Percentiles rank a stretch among this genome's conserved stretches.
phyloP scores from a whole-genome alignment of 2,113 vertebrate species.

The Cebus imitator region DNA sequence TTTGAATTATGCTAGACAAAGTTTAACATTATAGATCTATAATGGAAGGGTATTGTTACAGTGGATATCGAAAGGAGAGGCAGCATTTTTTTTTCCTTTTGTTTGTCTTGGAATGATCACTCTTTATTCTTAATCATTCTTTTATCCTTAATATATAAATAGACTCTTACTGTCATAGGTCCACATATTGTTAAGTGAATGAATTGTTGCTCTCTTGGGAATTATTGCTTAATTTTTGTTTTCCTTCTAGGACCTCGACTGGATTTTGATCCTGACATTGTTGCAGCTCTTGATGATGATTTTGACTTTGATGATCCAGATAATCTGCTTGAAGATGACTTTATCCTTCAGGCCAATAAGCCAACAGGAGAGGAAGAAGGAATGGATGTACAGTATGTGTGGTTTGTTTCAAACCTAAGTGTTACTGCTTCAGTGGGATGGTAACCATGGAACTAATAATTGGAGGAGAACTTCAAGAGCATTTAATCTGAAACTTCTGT shows the following conservation, averaged over 20 bases:
- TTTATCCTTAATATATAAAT: not conserved
- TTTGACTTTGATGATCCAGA: slow-evolving; percentile 96
- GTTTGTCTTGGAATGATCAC: not conserved
- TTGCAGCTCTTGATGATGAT: slow-evolving; percentile 97
- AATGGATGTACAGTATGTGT: slow-evolving; percentile 71
- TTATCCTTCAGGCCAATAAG: slow-evolving; percentile 91
- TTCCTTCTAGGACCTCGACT: slow-evolving; percentile 89
- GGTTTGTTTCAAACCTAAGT: not conserved
- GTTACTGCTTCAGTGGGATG: not conserved
- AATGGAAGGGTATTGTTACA: not conserved
- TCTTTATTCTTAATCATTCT: not conserved
- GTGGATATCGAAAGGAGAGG: not conserved
- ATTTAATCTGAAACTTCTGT: not conserved
- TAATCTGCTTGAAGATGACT: slow-evolving; percentile 96
- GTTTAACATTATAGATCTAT: not conserved
- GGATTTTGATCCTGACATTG: slow-evolving; percentile 98
- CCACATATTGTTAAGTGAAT: not conserved
- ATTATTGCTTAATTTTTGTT: not conserved
- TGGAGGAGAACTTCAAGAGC: not conserved
- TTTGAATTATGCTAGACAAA: not conserved
- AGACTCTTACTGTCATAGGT: not conserved
- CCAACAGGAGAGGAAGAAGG: slow-evolving; percentile 11
- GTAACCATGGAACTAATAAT: not conserved
- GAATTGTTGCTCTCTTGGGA: not conserved
- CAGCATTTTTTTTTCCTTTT: not conserved